Evolutionary conservation across 1,140 invertebrate genomes (phyloP).

Genomic region (Dolichoris vasculosae): DNA sequence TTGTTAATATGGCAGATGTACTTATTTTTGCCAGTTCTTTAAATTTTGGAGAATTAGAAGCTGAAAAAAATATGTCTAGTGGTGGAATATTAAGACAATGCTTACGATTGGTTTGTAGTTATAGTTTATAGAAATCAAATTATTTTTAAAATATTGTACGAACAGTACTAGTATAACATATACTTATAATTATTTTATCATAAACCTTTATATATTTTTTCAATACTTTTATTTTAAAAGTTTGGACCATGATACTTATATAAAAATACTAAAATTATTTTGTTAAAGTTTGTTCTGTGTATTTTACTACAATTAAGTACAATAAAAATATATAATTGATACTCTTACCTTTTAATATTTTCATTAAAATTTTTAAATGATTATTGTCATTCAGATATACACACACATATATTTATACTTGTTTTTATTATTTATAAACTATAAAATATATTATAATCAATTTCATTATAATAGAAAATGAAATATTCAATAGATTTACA

Average conservation of each 20-base stretch:
- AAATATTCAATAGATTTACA: not conserved
- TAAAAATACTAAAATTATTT: too few relatives aligned
- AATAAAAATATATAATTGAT: too few relatives aligned
- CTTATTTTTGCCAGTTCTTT: slow-evolving; percentile 97
- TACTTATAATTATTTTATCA: not conserved
- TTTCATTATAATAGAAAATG: not conserved
- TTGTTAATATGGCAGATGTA: slow-evolving; percentile 98
- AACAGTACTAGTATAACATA: slow-evolving; percentile 1
- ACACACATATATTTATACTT: too few relatives aligned
- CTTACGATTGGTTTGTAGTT: slow-evolving; percentile 88
- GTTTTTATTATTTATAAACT: too few relatives aligned
- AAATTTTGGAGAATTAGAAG: slow-evolving; percentile 98
- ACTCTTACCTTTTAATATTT: too few relatives aligned
- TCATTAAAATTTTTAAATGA: too few relatives aligned
- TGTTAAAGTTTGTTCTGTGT: too few relatives aligned
- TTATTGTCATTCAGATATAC: too few relatives aligned
- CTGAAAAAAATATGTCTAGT: slow-evolving; percentile 99
- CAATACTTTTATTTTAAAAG: not conserved
- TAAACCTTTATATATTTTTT: not conserved
- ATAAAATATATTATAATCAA: too few relatives aligned
- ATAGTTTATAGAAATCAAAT: not conserved
- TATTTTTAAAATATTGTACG: slow-evolving; percentile 41
- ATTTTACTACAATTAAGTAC: too few relatives aligned
- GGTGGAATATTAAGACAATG: slow-evolving; percentile 98
- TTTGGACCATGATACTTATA: not conserved